These are phyloP conservation scores for Discoglossus pictus DNA, from an alignment of 2,797 vertebrate species.

Conservation along the genomic window DNA sequence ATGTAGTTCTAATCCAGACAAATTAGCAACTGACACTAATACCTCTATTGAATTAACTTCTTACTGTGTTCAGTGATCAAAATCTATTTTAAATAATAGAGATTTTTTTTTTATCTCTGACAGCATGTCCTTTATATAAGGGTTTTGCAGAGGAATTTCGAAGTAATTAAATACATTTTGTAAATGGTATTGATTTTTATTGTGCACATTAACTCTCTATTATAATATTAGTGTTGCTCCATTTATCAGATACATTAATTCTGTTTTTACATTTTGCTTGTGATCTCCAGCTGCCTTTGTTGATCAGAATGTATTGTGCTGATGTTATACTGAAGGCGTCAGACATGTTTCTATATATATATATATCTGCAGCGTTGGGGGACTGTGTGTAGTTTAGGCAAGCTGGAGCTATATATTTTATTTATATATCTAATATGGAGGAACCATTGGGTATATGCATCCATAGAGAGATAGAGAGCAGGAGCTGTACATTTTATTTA, in stretches of 20 bases:
- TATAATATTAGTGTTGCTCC: slow-evolving; percentile 8
- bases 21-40: slow-evolving; percentile 25
- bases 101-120: slow-evolving; percentile 7
- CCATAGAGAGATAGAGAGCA: too few relatives aligned
- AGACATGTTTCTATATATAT: too few relatives aligned
- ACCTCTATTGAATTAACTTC: slow-evolving; percentile 18
- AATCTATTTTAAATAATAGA: slow-evolving; percentile 29
- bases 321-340: too few relatives aligned
- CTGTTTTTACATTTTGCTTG: too few relatives aligned
- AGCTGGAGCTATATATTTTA: too few relatives aligned
- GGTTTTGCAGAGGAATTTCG: neutral
- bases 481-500: too few relatives aligned
- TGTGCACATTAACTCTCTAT: slow-evolving; percentile 5
- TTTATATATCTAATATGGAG: too few relatives aligned
- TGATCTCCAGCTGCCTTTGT: too few relatives aligned
- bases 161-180: slow-evolving; percentile 9
- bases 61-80: slow-evolving; percentile 18
- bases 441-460: too few relatives aligned
- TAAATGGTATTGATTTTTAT: slow-evolving; percentile 8
- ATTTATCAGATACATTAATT: neutral
- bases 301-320: too few relatives aligned
- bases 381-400: too few relatives aligned
- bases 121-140: neutral
- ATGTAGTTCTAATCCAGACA: slow-evolving; percentile 8
- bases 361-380: too few relatives aligned